Evolutionary conservation across 2,797 vertebrate genomes (phyloP), one percentile per base, ranked within the genome.

Genomic region (Bovichtus diacanthus): DNA sequence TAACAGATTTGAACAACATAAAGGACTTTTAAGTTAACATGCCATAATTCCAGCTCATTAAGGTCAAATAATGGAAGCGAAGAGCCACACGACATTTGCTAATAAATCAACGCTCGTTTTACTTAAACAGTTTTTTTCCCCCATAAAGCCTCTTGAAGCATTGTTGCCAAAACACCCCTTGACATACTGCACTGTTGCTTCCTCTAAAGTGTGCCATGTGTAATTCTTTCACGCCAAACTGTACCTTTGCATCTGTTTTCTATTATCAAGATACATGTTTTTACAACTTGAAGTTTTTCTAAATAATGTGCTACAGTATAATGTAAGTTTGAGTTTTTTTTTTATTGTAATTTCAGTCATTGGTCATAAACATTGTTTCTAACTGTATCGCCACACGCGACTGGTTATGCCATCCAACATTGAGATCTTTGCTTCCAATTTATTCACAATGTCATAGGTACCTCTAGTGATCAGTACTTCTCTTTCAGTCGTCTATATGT

Each of bases 1-100:
- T 88, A 86, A 86, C 36, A 70, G 9, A 59, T 51, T 8, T 39
- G 13, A 77, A 78, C 51, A 64, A 0, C 75, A 83, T 81, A 38
- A 77, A 87, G 60, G 29, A 49, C 25, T 53, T 65, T 72, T 59
- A 54, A 60, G 64, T 55, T n/a, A 38, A 36, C 29, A 56, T 44
- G 56, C 16, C 23, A n/a, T n/a, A n/a, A n/a, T n/a, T 74, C 49
- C 23, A 70, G 7, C 65, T 82, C 70, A 84, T 74, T 74, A 59
- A 65, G 65, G 72, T 84, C 58, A 82, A 69, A 78, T 62, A 70
- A 66, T 55, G 58, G 75, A 82, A 44, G 50, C 76, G 19, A 44
- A 75, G 49, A 70, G 69, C 49, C 55, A 62, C 70, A 49, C 6
- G 2, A 78, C 41, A 76, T n/a, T 5, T 19, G 34, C 75, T 64